A percentile compares a stretch with the other conserved stretches of the same genome.
These are phyloP conservation scores for Corydoras sp. DNA, from an alignment of 2,113 vertebrate genomes.

Conservation along the genomic window DNA sequence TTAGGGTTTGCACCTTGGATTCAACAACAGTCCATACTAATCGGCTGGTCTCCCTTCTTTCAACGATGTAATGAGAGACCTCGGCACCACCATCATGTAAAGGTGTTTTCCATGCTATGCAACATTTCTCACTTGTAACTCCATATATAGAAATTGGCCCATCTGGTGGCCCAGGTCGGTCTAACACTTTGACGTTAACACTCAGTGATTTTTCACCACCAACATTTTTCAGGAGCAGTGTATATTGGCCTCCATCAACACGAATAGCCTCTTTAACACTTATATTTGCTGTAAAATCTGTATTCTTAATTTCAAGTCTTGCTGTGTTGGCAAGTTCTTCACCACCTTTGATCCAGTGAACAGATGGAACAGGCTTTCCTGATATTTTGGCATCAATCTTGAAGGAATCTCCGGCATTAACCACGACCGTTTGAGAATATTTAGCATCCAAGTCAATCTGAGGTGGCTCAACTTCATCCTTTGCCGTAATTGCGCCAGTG, in stretches of 20 bases:
- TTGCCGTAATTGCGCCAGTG: slow-evolving; percentile 88
- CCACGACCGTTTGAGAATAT: slow-evolving; percentile 79
- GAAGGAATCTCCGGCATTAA: slow-evolving; percentile 89
- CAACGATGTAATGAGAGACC: slow-evolving; percentile 88
- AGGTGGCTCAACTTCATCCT: slow-evolving; percentile 94
- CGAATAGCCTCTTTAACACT: slow-evolving; percentile 86
- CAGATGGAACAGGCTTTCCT: slow-evolving; percentile 87
- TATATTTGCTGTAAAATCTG: slow-evolving; percentile 81
- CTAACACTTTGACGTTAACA: slow-evolving; percentile 87
- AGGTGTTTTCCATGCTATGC: slow-evolving; percentile 87
- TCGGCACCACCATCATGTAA: slow-evolving; percentile 91
- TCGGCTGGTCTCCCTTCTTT: slow-evolving; percentile 94
- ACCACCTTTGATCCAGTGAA: slow-evolving; percentile 83
- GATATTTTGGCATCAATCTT: slow-evolving; percentile 80
- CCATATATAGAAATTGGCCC: slow-evolving; percentile 83
- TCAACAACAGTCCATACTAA: slow-evolving; percentile 93
- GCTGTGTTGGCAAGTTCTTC: slow-evolving; percentile 78
- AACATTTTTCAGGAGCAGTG: slow-evolving; percentile 85
- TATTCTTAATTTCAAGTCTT: slow-evolving; percentile 84
- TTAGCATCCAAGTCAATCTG: slow-evolving; percentile 88
- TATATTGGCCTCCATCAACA: slow-evolving; percentile 87
- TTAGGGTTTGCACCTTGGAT: slow-evolving; percentile 83
- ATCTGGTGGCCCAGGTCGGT: slow-evolving; percentile 92
- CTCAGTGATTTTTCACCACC: slow-evolving; percentile 85
- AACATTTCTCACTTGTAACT: slow-evolving; percentile 86